phyloP scores from a whole-genome alignment of 2,888 invertebrate species.

The Colletes collaris region DNA sequence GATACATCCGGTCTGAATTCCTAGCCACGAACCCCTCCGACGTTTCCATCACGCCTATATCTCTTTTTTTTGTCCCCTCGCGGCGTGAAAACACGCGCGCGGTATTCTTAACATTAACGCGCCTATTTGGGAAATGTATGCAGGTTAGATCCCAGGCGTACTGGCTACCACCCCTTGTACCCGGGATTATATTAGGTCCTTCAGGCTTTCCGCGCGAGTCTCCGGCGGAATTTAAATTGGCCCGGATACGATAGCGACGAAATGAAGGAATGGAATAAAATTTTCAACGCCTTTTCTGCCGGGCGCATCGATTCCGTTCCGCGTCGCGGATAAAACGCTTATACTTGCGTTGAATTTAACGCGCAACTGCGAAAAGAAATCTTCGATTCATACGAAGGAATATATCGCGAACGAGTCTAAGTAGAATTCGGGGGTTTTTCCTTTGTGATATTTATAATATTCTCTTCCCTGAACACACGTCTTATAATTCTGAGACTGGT shows the following conservation, averaged over 20 bases:
- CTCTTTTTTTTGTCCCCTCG: constrained; percentile 16
- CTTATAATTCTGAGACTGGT: too few relatives aligned
- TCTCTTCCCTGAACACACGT: too few relatives aligned
- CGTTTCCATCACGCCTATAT: constrained; percentile 49
- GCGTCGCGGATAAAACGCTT: constrained; percentile 8
- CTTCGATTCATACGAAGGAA: neutral
- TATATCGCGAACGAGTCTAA: too few relatives aligned
- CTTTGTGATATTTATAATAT: too few relatives aligned
- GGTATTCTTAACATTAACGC: constrained; percentile 72
- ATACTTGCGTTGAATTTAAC: neutral
- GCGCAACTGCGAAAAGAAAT: neutral
- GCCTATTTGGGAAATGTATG: constrained; percentile 76
- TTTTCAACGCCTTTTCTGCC: constrained; percentile 29
- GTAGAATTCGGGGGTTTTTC: too few relatives aligned
- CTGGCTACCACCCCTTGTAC: constrained; percentile 65
- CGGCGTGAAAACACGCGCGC: constrained; percentile 57
- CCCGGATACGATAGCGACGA: constrained; percentile 71
- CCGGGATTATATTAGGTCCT: constrained; percentile 76
- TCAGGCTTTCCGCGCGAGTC: constrained; percentile 65
- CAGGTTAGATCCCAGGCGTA: constrained; percentile 69
- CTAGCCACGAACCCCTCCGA: constrained; percentile 11
- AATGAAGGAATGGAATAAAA: constrained; percentile 73
- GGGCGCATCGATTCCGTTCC: constrained; percentile 16
- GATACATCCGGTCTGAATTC: constrained; percentile 11
- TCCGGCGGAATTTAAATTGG: constrained; percentile 76